A percentile compares a stretch with the other conserved stretches of the same genome.
Conservation (phyloP, 2,888 invertebrate species). For the Calameuta pallipes region DNA sequence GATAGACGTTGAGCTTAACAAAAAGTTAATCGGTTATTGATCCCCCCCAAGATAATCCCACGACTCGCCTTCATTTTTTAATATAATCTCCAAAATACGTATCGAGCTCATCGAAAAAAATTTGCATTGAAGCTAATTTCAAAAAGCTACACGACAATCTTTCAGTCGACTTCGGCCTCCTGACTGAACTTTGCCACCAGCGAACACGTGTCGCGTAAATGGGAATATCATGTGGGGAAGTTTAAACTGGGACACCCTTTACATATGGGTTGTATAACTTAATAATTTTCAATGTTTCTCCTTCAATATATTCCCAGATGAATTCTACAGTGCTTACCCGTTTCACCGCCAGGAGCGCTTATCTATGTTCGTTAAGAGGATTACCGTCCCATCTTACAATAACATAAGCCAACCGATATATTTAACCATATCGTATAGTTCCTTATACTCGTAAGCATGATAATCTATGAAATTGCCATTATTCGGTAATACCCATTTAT, state of each 20-base stretch:
- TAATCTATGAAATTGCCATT: background rate
- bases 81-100: background rate
- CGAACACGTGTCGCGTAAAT: background rate
- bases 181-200: background rate
- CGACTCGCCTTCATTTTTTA: background rate
- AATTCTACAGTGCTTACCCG: background rate
- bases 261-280: background rate
- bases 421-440: background rate
- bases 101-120: background rate
- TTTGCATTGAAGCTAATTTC: background rate
- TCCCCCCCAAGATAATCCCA: conserved; percentile 10
- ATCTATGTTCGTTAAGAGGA: background rate
- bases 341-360: background rate
- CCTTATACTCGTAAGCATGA: background rate
- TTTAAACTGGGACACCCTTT: background rate
- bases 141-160: background rate
- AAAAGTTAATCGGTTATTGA: conserved; percentile 25
- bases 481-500: background rate
- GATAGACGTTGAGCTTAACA: conserved; percentile 7
- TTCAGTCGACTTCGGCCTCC: background rate
- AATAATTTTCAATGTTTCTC: background rate
- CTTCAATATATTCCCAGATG: background rate
- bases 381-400: background rate
- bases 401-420: background rate
- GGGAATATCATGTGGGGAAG: background rate